Evolutionary conservation across 1,140 invertebrate genomes (phyloP).

Genomic region (Drosophila busckii): DNA sequence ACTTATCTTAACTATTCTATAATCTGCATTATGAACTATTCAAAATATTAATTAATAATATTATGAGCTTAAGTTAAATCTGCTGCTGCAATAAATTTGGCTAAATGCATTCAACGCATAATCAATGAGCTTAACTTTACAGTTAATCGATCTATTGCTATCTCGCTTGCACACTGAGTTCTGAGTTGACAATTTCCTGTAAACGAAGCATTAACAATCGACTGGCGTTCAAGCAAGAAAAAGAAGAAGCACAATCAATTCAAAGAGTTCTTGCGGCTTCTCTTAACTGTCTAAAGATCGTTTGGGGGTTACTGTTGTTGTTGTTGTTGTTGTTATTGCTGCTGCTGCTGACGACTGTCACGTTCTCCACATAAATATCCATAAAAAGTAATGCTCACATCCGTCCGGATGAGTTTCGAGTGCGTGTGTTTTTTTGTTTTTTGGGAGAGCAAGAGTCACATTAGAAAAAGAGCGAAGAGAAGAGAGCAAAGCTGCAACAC

Average conservation of each 20-base stretch:
- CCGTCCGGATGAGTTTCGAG: conserved; percentile 69
- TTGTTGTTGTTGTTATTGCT: conserved; percentile 9
- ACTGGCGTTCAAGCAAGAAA: conserved; percentile 19
- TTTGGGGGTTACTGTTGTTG: conserved; percentile 11
- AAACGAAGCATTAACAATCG: conserved; percentile 35
- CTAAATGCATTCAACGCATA: no score
- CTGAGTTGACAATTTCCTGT: conserved; percentile 37
- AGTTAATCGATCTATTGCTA: no score
- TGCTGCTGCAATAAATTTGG: no score
- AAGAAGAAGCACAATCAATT: conserved; percentile 9
- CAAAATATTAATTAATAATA: no score
- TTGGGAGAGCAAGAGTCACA: conserved; percentile 14
- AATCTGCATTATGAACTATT: no score
- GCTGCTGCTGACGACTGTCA: conserved; percentile 45
- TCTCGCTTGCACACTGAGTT: no score
- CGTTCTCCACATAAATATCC: conserved; percentile 70
- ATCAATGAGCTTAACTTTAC: no score
- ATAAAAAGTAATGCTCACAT: conserved; percentile 73
- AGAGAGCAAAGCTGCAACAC: no score
- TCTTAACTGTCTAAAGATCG: conserved; percentile 12
- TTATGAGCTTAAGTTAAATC: no score
- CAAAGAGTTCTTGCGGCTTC: conserved; percentile 13
- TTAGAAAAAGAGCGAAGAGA: conserved; percentile 23
- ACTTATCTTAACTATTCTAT: no score
- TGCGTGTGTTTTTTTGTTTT: conserved; percentile 37